Evolutionary conservation across 1,140 invertebrate genomes (phyloP).

Genomic region (Stenopsyche tienmushanensis): DNA sequence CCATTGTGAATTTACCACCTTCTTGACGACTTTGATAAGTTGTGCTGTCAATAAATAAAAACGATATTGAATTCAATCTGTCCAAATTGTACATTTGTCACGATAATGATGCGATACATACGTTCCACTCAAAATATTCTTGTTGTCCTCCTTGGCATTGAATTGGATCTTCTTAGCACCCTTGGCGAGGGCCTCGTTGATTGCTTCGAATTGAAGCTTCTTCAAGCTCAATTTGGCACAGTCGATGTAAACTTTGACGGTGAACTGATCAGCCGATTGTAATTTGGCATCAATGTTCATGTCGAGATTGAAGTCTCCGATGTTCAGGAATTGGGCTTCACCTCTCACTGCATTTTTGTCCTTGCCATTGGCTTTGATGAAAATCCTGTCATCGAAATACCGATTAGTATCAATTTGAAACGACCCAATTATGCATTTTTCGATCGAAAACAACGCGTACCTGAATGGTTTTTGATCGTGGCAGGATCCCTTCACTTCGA

Average conservation of each 20-base stretch:
- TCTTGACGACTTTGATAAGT: conserved; percentile 71
- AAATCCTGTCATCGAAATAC: conserved; percentile 48
- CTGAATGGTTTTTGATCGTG: conserved; percentile 53
- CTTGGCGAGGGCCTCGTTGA: conserved; percentile 60
- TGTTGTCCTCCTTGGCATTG: conserved; percentile 61
- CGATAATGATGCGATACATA: too few species aligned
- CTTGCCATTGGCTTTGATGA: conserved; percentile 56
- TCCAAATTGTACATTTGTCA: neutral
- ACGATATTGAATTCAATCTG: neutral
- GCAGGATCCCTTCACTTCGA: conserved; percentile 36
- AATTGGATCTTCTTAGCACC: conserved; percentile 62
- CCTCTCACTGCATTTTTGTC: conserved; percentile 59
- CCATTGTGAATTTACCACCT: conserved; percentile 67
- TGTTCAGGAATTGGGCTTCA: conserved; percentile 55
- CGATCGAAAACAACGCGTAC: conserved; percentile 19
- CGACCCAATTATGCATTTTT: neutral
- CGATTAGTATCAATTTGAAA: neutral
- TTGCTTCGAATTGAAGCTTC: conserved; percentile 64
- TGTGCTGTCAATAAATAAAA: conserved; percentile 50
- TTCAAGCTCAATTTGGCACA: conserved; percentile 65
- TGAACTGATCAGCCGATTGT: conserved; percentile 64
- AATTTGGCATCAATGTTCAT: conserved; percentile 58
- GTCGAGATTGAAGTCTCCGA: conserved; percentile 56
- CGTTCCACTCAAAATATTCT: conserved; percentile 69
- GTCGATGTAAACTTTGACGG: conserved; percentile 63